Percentiles rank a stretch among this genome's conserved stretches.
Evolutionary conservation across 2,888 invertebrate species (phyloP).

Genomic region (Brachypterus glaber): DNA sequence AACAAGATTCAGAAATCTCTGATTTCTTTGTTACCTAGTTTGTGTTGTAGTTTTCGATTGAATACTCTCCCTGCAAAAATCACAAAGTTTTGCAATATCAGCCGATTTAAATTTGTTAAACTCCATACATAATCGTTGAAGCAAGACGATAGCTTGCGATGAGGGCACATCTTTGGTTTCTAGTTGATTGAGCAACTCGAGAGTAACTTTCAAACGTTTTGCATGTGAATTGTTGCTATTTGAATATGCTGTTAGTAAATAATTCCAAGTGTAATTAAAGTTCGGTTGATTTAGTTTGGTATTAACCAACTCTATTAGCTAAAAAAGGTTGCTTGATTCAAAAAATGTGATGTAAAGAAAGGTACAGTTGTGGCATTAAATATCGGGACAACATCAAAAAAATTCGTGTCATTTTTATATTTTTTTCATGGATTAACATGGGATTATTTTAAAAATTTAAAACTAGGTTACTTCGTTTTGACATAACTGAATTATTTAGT

Average conservation of each 20-base stretch:
- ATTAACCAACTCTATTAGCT: slow-evolving; percentile 28
- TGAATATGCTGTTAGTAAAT: slow-evolving; percentile 30
- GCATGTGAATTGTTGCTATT: slow-evolving; percentile 27
- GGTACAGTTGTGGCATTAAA: no score
- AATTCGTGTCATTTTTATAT: no score
- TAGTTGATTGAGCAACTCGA: slow-evolving; percentile 29
- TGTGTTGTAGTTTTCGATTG: slow-evolving; percentile 43
- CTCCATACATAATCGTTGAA: slow-evolving; percentile 44
- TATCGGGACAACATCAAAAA: no score
- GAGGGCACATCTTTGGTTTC: slow-evolving; percentile 27
- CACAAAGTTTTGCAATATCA: slow-evolving; percentile 47
- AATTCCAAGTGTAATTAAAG: slow-evolving; percentile 32
- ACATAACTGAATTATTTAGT: no score
- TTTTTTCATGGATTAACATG: no score
- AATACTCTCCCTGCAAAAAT: slow-evolving; percentile 47
- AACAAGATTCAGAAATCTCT: no score
- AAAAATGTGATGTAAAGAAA: neutral
- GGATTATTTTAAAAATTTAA: no score
- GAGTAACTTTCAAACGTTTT: slow-evolving; percentile 29
- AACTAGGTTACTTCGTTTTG: no score
- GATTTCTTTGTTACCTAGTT: slow-evolving; percentile 36
- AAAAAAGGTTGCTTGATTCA: slow-evolving; percentile 14
- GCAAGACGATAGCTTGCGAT: slow-evolving; percentile 41
- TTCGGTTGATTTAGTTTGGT: slow-evolving; percentile 23
- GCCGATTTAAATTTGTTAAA: slow-evolving; percentile 43